These are phyloP conservation scores for Enteromius afrohamiltoni DNA, from an alignment of 2,797 vertebrate genomes.

Conservation along the genomic window DNA sequence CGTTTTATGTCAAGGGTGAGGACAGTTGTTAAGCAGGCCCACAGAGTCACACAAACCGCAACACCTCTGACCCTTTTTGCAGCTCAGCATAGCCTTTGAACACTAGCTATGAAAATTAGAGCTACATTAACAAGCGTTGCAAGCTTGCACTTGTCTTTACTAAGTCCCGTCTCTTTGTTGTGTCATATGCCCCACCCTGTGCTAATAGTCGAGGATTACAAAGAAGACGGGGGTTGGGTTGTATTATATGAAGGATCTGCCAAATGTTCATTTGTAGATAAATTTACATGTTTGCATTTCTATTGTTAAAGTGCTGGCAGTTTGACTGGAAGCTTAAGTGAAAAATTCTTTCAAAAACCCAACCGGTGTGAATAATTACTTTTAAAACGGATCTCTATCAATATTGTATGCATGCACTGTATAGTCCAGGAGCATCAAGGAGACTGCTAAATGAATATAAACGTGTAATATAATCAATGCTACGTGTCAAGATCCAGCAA, in stretches of 20 bases:
- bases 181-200: constrained; percentile 70
- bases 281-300: not conserved
- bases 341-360: not conserved
- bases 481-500: constrained; percentile 23
- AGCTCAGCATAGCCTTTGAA: constrained; percentile 68
- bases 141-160: constrained; percentile 70
- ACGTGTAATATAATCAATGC: constrained; percentile 18
- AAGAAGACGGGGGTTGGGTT: constrained; percentile 30
- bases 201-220: constrained; percentile 61
- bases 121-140: constrained; percentile 63
- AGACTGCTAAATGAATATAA: constrained; percentile 33
- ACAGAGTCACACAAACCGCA: constrained; percentile 23
- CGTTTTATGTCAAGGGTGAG: constrained; percentile 34
- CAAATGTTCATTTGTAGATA: not conserved
- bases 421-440: constrained; percentile 25
- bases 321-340: constrained; percentile 10
- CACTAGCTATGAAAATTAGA: constrained; percentile 59
- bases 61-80: constrained; percentile 63
- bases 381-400: constrained; percentile 7
- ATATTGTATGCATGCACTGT: constrained; percentile 11
- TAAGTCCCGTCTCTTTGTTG: constrained; percentile 63
- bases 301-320: not conserved
- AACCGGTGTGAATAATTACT: not conserved
- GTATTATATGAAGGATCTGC: constrained; percentile 33
- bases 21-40: constrained; percentile 46